phyloP scores from a whole-genome alignment of 1,140 invertebrate species.

The Drosophila rufa region DNA sequence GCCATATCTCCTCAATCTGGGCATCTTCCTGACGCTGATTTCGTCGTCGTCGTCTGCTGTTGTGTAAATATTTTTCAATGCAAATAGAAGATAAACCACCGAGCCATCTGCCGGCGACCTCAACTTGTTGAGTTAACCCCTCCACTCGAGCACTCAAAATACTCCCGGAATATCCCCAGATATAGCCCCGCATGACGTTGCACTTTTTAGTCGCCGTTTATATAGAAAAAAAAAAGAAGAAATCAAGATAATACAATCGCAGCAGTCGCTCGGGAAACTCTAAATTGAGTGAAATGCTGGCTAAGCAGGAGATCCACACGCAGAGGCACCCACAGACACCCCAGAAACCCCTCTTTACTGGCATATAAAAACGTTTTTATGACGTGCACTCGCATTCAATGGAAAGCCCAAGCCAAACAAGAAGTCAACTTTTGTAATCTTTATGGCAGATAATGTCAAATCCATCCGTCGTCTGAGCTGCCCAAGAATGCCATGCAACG shows the following conservation, averaged over 20 bases:
- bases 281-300: constrained; percentile 58
- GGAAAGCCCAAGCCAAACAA: constrained; percentile 60
- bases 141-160: constrained; percentile 12
- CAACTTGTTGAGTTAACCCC: constrained; percentile 50
- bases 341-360: constrained; percentile 13
- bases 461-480: constrained; percentile 49
- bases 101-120: constrained; percentile 43
- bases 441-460: constrained; percentile 81
- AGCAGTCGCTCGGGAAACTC: constrained; percentile 62
- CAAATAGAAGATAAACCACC: constrained; percentile 75
- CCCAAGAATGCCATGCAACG: constrained; percentile 8
- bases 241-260: constrained; percentile 79
- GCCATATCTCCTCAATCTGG: constrained; percentile 26
- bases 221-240: constrained; percentile 14
- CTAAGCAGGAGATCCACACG: constrained; percentile 2
- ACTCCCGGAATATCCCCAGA: background rate
- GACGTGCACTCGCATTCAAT: constrained; percentile 66
- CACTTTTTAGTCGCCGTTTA: constrained; percentile 52
- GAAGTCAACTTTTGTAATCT: constrained; percentile 80
- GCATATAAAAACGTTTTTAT: constrained; percentile 71
- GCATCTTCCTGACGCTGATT: constrained; percentile 28
- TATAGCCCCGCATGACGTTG: constrained; percentile 54
- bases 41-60: constrained; percentile 45
- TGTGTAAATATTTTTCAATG: constrained; percentile 79
- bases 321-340: no score